These are phyloP conservation scores for Priocnemis perturbator DNA, from an alignment of 2,888 invertebrate genomes.

Conservation along the genomic window DNA sequence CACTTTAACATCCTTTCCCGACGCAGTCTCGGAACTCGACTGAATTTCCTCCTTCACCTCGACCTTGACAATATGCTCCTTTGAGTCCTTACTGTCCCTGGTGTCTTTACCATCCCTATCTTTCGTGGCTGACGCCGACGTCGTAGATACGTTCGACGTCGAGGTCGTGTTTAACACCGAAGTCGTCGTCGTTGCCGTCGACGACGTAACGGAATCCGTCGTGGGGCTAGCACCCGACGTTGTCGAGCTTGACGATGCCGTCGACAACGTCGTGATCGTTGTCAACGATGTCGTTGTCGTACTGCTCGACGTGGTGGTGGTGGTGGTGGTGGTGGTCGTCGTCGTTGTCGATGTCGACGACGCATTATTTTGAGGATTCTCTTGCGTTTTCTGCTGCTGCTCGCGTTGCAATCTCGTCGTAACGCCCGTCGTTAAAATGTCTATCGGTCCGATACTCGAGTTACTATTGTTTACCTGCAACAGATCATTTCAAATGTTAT, in stretches of 20 bases:
- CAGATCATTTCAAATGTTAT: conserved; percentile 1
- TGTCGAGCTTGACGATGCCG: conserved; percentile 58
- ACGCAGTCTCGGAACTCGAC: conserved; percentile 58
- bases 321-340: conserved; percentile 62
- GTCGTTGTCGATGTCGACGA: conserved; percentile 60
- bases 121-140: conserved; percentile 58
- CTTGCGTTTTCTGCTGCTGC: conserved; percentile 82
- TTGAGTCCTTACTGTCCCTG: conserved; percentile 78
- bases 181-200: conserved; percentile 66
- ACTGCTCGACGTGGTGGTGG: conserved; percentile 62
- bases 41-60: conserved; percentile 69
- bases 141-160: conserved; percentile 49
- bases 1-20: conserved; percentile 65
- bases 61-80: conserved; percentile 69
- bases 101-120: conserved; percentile 62
- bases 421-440: conserved; percentile 87
- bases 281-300: conserved; percentile 62
- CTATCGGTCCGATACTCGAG: conserved; percentile 73
- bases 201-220: conserved; percentile 52
- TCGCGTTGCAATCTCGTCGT: conserved; percentile 90
- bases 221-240: conserved; percentile 54
- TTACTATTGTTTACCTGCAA: conserved; percentile 74
- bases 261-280: conserved; percentile 60
- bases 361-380: conserved; percentile 70
- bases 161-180: conserved; percentile 52